A percentile compares a stretch with the other conserved stretches of the same genome.
Conservation (phyloP, 2,113 vertebrate species). For the Alexandromys fortis region DNA sequence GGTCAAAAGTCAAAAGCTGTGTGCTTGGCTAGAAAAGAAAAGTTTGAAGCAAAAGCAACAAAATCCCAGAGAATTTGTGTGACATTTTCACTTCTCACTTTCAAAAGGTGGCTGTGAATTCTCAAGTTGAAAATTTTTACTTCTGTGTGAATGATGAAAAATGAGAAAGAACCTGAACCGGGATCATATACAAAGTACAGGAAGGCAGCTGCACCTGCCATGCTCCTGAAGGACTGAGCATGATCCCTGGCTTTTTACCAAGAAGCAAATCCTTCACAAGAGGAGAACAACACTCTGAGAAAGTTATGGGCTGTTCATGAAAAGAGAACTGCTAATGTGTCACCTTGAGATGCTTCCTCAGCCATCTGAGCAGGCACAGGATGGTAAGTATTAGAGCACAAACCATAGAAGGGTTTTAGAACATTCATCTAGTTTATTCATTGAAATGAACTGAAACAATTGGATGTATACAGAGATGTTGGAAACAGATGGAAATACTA, state of each 20-base stretch:
- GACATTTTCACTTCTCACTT: background rate
- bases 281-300: background rate
- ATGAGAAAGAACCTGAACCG: background rate
- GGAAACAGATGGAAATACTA: background rate
- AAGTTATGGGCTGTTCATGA: background rate
- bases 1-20: background rate
- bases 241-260: background rate
- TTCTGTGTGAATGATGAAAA: background rate
- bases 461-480: background rate
- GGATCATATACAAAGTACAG: background rate
- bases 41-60: background rate
- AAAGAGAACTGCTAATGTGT: background rate
- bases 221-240: background rate
- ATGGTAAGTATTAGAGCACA: background rate
- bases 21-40: background rate
- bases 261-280: background rate
- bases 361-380: background rate
- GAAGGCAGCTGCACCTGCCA: background rate
- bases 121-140: background rate
- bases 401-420: background rate
- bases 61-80: background rate
- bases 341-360: background rate
- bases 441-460: background rate
- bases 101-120: background rate
- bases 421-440: background rate